Conservation (phyloP, 2,797 vertebrate species). For the Falco peregrinus region DNA sequence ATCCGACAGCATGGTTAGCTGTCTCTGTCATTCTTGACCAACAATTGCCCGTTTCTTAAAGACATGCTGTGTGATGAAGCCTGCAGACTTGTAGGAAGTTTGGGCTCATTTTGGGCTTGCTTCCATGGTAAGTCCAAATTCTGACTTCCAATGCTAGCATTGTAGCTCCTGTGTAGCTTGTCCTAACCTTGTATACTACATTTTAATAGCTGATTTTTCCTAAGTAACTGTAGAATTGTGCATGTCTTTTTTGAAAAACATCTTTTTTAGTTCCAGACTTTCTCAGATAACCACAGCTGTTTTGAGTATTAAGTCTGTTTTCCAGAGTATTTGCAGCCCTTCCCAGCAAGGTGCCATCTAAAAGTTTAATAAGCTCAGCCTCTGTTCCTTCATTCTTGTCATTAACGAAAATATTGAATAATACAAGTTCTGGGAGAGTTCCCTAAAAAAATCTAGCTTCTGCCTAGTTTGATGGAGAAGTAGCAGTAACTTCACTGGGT, state of each 20-base stretch:
- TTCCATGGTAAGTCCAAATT: not conserved
- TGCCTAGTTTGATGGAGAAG: not conserved
- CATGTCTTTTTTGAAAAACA: constrained; percentile 10
- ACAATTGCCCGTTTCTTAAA: not conserved
- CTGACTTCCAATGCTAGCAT: not conserved
- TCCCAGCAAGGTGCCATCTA: constrained; percentile 20
- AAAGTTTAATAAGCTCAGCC: constrained; percentile 21
- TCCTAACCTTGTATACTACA: not conserved
- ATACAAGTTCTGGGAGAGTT: not conserved
- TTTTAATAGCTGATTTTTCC: constrained; percentile 38
- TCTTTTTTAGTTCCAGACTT: not conserved
- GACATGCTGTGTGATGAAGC: not conserved
- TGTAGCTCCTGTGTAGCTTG: not conserved
- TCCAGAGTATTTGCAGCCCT: not conserved
- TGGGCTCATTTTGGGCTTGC: not conserved
- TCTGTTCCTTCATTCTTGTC: not conserved
- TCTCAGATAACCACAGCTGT: not conserved
- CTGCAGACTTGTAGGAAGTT: not conserved
- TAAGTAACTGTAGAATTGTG: constrained; percentile 7
- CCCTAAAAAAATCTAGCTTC: not conserved
- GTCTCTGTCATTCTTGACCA: not conserved
- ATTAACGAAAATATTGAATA: constrained; percentile 19
- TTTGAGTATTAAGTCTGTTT: constrained; percentile 37
- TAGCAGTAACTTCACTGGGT: not conserved
- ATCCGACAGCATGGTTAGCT: accelerated